A percentile compares a stretch with the other conserved stretches of the same genome.
Evolutionary conservation across 1,140 invertebrate genomes (phyloP).

Genomic region (Rhopalosiphum maidis): DNA sequence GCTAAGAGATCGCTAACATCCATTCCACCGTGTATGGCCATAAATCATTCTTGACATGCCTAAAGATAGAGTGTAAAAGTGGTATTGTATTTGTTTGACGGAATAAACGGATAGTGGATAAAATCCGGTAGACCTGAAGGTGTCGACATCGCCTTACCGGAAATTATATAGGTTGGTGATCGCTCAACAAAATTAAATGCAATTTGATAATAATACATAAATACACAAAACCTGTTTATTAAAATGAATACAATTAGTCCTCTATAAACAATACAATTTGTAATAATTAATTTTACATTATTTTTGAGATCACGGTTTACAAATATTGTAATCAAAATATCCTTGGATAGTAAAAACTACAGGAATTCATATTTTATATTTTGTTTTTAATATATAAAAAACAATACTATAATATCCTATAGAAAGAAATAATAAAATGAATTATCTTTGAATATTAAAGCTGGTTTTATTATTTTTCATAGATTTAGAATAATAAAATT

Average conservation of each 20-base stretch:
- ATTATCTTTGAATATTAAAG: too few relatives aligned
- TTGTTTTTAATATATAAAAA: too few relatives aligned
- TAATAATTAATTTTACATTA: background rate
- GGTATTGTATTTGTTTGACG: constrained; percentile 43
- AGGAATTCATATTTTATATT: too few relatives aligned
- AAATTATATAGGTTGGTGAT: background rate
- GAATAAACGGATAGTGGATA: background rate
- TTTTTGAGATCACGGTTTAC: too few relatives aligned
- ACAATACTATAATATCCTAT: too few relatives aligned
- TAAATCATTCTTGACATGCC: constrained; percentile 46
- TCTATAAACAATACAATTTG: background rate
- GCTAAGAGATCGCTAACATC: constrained; percentile 53
- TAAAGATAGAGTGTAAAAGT: constrained; percentile 26
- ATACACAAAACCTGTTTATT: background rate
- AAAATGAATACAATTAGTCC: background rate
- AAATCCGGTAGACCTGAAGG: background rate
- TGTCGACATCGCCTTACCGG: background rate
- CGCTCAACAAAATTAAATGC: background rate
- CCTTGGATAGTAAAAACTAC: too few relatives aligned
- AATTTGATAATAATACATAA: background rate
- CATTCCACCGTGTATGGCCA: background rate
- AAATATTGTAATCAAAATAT: too few relatives aligned
- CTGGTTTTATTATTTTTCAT: too few relatives aligned
- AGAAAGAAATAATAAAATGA: too few relatives aligned
- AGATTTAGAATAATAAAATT: background rate